These are phyloP conservation scores for Colinus virginianus DNA, from an alignment of 2,113 vertebrate species.

Conservation along the genomic window DNA sequence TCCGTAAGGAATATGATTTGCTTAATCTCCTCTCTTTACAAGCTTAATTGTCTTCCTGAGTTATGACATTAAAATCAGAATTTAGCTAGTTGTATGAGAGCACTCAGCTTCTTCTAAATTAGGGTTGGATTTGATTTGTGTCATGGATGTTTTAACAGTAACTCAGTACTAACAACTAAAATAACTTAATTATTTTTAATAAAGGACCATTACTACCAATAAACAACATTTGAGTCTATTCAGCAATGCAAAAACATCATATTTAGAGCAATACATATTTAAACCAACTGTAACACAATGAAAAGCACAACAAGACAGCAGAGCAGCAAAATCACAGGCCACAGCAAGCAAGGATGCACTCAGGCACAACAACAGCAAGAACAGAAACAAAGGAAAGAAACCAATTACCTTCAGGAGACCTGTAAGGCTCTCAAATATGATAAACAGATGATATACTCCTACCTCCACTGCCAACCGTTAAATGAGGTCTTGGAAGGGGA, in stretches of 20 bases:
- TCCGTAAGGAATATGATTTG: constrained; percentile 64
- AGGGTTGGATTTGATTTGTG: neutral
- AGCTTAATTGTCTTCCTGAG: constrained; percentile 55
- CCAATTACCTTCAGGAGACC: too few species aligned
- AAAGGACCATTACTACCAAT: neutral
- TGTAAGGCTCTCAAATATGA: too few species aligned
- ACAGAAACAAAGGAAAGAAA: too few species aligned
- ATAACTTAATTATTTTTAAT: neutral
- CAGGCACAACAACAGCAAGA: too few species aligned
- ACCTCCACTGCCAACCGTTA: too few species aligned
- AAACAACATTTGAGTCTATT: neutral
- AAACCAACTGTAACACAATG: neutral
- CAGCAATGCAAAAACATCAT: neutral
- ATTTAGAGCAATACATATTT: neutral
- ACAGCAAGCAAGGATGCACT: too few species aligned
- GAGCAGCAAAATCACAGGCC: too few species aligned
- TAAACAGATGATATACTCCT: too few species aligned
- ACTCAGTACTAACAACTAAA: neutral
- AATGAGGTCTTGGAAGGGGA: too few species aligned
- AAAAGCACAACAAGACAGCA: too few species aligned
- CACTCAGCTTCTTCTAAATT: constrained; percentile 23
- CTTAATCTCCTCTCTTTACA: constrained; percentile 72
- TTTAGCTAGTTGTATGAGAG: constrained; percentile 43
- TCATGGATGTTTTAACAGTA: constrained; percentile 1
- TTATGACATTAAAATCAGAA: constrained; percentile 67